Evolutionary conservation across 2,888 invertebrate genomes (phyloP).

Genomic region (Onchidella celtica): DNA sequence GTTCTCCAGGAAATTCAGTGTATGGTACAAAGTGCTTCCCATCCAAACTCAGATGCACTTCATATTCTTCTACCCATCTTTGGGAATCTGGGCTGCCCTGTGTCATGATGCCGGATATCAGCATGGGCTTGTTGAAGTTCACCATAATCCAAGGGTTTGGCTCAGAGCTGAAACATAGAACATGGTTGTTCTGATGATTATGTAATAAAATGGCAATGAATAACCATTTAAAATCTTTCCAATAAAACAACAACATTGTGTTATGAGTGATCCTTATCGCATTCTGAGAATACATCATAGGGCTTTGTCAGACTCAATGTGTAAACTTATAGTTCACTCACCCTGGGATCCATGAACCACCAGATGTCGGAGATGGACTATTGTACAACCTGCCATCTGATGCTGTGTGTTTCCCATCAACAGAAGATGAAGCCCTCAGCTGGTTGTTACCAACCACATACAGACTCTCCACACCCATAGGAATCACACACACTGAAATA

Average conservation of each 20-base stretch:
- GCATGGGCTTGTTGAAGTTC: slow-evolving; percentile 63
- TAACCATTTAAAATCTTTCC: neutral
- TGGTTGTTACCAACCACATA: slow-evolving; percentile 60
- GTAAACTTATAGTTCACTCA: slow-evolving; percentile 38
- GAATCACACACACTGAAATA: slow-evolving; percentile 62
- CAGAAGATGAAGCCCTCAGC: slow-evolving; percentile 62
- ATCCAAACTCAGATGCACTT: no score
- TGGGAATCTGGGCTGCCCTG: no score
- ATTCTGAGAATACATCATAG: neutral
- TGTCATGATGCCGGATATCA: no score
- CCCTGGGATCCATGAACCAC: slow-evolving; percentile 69
- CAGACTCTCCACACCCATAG: slow-evolving; percentile 65
- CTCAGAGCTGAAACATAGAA: slow-evolving; percentile 1
- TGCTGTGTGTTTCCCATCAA: slow-evolving; percentile 52
- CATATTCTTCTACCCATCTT: no score
- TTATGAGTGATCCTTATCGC: neutral
- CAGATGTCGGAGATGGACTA: slow-evolving; percentile 43
- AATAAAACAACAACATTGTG: neutral
- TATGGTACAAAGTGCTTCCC: no score
- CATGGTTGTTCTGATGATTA: neutral
- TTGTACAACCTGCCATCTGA: slow-evolving; percentile 63
- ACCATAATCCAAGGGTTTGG: slow-evolving; percentile 63
- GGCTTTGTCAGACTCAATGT: neutral
- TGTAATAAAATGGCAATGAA: no score
- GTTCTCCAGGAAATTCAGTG: no score